Conservation (phyloP, 2,888 invertebrate genomes). For the Noctua pronuba region DNA sequence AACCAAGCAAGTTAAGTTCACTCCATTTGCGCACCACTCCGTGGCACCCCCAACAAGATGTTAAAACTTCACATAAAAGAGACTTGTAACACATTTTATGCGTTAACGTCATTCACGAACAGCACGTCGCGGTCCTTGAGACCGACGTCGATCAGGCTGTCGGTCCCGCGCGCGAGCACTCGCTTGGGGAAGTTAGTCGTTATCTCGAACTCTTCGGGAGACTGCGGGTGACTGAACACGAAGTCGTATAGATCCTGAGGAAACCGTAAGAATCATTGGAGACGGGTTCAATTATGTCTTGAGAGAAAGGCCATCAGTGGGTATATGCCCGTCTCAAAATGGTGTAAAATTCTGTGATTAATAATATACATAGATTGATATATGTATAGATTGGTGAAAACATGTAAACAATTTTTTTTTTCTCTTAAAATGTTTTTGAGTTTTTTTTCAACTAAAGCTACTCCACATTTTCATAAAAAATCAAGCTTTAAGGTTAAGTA, state of each 20-base stretch:
- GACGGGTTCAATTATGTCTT: not conserved
- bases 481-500: too few relatives aligned
- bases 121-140: constrained; percentile 97
- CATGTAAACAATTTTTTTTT: not conserved
- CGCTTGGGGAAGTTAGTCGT: constrained; percentile 98
- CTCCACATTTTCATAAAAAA: not conserved
- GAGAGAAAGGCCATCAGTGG: not conserved
- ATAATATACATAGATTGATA: too few relatives aligned
- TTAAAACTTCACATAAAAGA: constrained; percentile 40
- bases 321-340: not conserved
- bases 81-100: constrained; percentile 80
- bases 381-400: not conserved
- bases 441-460: not conserved
- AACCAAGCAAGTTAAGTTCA: not conserved
- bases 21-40: constrained; percentile 40
- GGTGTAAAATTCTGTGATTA: not conserved
- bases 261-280: constrained; percentile 16
- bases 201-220: constrained; percentile 98
- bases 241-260: constrained; percentile 97
- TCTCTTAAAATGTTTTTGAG: not conserved
- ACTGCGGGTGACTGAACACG: constrained; percentile 98
- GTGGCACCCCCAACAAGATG: constrained; percentile 31
- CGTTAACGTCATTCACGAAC: constrained; percentile 98
- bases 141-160: constrained; percentile 94
- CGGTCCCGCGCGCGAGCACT: constrained; percentile 92